Evolutionary conservation across 2,888 invertebrate genomes (phyloP).

Genomic region (Halictus quadricinctus): DNA sequence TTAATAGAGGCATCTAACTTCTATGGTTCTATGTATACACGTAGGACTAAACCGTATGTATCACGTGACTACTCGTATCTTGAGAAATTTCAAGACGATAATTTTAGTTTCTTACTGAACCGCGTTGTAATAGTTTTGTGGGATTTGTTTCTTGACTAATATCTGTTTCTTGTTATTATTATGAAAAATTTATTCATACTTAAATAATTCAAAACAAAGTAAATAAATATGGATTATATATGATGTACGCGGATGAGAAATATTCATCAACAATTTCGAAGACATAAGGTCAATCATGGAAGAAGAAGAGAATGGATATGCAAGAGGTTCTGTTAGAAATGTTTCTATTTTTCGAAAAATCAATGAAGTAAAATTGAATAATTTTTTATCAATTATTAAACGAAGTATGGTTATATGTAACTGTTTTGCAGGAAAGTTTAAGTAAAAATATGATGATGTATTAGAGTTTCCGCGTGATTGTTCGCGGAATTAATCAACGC

Average conservation of each 20-base stretch:
- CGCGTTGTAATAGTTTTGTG: slow-evolving; percentile 33
- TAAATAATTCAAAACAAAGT: neutral
- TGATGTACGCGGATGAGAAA: slow-evolving; percentile 1
- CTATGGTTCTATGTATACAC: neutral
- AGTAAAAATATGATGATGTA: neutral
- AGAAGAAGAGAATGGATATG: slow-evolving; percentile 67
- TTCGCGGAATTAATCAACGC: too few relatives aligned
- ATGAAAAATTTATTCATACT: neutral
- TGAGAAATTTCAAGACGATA: slow-evolving; percentile 76
- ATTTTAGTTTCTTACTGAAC: slow-evolving; percentile 75
- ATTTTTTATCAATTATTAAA: neutral
- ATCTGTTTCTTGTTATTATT: neutral
- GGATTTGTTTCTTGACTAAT: neutral
- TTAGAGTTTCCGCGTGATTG: too few relatives aligned
- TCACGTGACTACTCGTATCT: slow-evolving; percentile 59
- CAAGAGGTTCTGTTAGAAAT: slow-evolving; percentile 65
- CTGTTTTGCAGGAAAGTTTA: neutral
- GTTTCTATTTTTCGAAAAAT: slow-evolving; percentile 11
- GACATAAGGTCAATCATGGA: slow-evolving; percentile 67
- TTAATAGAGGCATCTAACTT: neutral
- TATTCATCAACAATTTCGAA: slow-evolving; percentile 1
- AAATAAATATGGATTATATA: neutral
- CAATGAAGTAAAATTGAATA: neutral
- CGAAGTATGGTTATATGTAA: neutral
- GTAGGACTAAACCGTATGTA: slow-evolving; percentile 64